Evolutionary conservation across 2,797 vertebrate genomes (phyloP), one percentile per base, ranked within the genome.

Genomic region (Moxostoma hubbsi): DNA sequence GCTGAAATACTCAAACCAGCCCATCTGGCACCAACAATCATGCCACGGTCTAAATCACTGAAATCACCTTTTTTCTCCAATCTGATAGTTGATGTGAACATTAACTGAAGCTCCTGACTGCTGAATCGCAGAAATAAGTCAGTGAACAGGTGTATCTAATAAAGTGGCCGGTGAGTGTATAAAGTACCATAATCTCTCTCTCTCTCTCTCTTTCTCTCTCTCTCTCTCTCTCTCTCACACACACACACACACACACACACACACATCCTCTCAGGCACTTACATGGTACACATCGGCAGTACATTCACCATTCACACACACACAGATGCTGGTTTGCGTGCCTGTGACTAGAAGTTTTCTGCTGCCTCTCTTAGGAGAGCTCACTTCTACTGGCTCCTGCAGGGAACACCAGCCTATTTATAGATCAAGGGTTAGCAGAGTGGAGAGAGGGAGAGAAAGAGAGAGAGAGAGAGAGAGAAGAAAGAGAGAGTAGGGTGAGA

Each of bases 351-450:
- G 58, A 85, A 74, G 77, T 82, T 82, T 70, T 70, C 80, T 16
- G 66, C 64, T 18, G 73, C 67, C 75, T 82, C 80, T 79, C 75
- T 58, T 54, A 80, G 83, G 77, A 77, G 75, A 77, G 77, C 78
- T 82, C 82, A 80, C 69, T 84, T 82, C 76, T 79, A 16, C 61
- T 78, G 73, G 82, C 81, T 83, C 84, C 82, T 85, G 82, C 76
- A 83, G 84, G 73, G 84, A 82, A 80, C 76, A 73, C 81, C 82
- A 72, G 58, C 55, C 80, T 85, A 81, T 82, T 80, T 77, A 80
- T 85, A 85, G 83, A 85, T 85, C 80, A 82, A 82, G 83, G 83
- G 81, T 85, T 82, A 85, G 83, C 81, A 80, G 73, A 70, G 73
- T 80, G 64, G 73, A 73, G 73, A 79, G 73, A 59, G 54, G 50